Evolutionary conservation across 2,888 invertebrate species (phyloP).

Genomic region (Mesoligia furuncula): DNA sequence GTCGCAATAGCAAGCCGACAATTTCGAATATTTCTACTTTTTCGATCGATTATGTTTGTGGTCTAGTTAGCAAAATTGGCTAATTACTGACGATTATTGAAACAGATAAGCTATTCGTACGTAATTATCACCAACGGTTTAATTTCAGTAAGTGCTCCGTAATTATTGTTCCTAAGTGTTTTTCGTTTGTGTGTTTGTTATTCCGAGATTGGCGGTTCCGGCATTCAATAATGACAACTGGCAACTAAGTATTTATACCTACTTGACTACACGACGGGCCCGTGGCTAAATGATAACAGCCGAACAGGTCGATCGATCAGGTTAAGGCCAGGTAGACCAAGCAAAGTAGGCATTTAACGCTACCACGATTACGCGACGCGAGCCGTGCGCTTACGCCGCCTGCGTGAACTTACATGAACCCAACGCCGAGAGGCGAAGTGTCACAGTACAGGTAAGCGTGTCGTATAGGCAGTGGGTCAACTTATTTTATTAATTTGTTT

Average conservation of each 20-base stretch:
- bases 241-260: neutral
- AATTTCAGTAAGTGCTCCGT: conserved; percentile 41
- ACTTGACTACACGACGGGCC: neutral
- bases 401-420: too few relatives aligned
- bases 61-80: conserved; percentile 67
- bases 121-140: conserved; percentile 55
- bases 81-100: conserved; percentile 61
- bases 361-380: too few relatives aligned
- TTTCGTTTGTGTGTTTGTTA: conserved; percentile 35
- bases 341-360: too few relatives aligned
- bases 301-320: too few relatives aligned
- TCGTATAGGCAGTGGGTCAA: too few relatives aligned
- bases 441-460: too few relatives aligned
- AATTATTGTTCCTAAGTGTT: conserved; percentile 52
- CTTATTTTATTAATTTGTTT: too few relatives aligned
- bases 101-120: conserved; percentile 56
- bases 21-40: conserved; percentile 43
- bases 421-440: too few relatives aligned
- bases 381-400: too few relatives aligned
- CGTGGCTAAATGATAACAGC: too few relatives aligned
- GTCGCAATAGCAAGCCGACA: conserved; percentile 23
- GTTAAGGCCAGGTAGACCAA: too few relatives aligned
- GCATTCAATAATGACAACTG: conserved; percentile 38
- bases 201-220: conserved; percentile 50
- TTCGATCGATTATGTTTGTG: conserved; percentile 55